Conservation (phyloP, 2,888 invertebrate species). For the Cerceris rybyensis region DNA sequence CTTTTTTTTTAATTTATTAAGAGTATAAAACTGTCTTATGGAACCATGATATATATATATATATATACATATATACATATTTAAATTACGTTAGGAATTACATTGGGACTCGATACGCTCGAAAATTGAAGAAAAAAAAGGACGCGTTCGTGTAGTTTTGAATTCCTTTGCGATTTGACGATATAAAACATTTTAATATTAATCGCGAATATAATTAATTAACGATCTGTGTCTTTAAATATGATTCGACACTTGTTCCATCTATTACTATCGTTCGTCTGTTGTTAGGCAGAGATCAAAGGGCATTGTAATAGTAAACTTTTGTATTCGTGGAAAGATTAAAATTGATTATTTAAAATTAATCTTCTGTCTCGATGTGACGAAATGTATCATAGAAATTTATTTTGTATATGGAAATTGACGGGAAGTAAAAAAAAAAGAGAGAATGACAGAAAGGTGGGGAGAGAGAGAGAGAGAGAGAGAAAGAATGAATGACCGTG, state of each 20-base stretch:
- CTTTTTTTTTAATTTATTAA: background rate
- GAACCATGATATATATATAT: no score
- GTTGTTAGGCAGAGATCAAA: conserved; percentile 42
- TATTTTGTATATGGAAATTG: conserved; percentile 54
- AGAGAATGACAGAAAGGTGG: background rate
- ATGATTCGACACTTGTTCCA: conserved; percentile 21
- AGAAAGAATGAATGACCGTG: background rate
- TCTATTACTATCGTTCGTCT: conserved; percentile 22
- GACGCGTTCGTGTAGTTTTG: conserved; percentile 10
- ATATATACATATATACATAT: background rate
- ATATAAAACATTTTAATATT: conserved; percentile 3
- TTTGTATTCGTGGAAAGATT: conserved; percentile 30
- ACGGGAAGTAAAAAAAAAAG: conserved; percentile 5
- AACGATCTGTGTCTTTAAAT: conserved; percentile 18
- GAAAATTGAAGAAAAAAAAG: conserved; percentile 6
- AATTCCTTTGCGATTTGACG: conserved; percentile 21
- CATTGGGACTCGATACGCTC: conserved; percentile 2
- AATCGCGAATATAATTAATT: conserved; percentile 28
- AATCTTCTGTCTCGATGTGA: conserved; percentile 30
- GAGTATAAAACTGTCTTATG: no score
- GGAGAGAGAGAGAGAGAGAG: conserved; percentile 5
- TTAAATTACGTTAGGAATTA: background rate
- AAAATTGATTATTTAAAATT: conserved; percentile 32
- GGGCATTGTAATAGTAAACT: conserved; percentile 49
- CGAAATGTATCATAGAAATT: conserved; percentile 40